Percentiles rank a stretch among this genome's conserved stretches.
Conservation (phyloP, 2,888 invertebrate genomes). For the Lepidocyrtinus sp. region DNA sequence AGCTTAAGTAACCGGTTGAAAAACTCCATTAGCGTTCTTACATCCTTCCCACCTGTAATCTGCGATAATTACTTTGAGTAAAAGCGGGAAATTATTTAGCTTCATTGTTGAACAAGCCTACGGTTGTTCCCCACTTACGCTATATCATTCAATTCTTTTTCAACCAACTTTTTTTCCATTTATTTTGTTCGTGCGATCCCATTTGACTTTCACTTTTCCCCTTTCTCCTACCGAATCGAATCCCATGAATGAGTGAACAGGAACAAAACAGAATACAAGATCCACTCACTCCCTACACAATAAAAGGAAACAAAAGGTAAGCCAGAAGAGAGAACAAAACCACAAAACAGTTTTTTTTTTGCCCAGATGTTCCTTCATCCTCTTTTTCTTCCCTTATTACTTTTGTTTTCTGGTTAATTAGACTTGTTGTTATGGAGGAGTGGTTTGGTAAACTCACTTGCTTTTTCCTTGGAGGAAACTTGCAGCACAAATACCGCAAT, state of each 20-base stretch:
- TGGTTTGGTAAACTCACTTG: not conserved
- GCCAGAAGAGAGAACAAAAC: conserved; percentile 2
- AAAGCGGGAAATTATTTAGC: not conserved
- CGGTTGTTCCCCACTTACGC: not conserved
- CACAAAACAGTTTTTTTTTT: conserved; percentile 36
- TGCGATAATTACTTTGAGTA: not conserved
- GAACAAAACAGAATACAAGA: not conserved
- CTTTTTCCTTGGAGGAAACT: not conserved
- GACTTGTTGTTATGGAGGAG: conserved; percentile 45
- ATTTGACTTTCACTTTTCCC: not conserved
- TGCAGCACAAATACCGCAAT: not conserved
- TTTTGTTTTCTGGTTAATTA: conserved; percentile 54
- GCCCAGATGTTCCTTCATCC: conserved; percentile 36
- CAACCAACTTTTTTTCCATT: not conserved
- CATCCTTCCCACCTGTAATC: not conserved
- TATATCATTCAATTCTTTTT: not conserved
- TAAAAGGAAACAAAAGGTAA: not conserved
- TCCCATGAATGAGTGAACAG: not conserved
- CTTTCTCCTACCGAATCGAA: no score
- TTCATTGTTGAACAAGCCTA: not conserved
- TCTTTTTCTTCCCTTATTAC: conserved; percentile 38
- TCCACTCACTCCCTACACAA: not conserved
- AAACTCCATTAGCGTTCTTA: not conserved
- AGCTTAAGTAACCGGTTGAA: not conserved
- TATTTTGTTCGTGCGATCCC: not conserved